Evolutionary conservation across 2,113 vertebrate genomes (phyloP), one percentile per base, ranked within the genome.

Genomic region (Chionomys nivalis): DNA sequence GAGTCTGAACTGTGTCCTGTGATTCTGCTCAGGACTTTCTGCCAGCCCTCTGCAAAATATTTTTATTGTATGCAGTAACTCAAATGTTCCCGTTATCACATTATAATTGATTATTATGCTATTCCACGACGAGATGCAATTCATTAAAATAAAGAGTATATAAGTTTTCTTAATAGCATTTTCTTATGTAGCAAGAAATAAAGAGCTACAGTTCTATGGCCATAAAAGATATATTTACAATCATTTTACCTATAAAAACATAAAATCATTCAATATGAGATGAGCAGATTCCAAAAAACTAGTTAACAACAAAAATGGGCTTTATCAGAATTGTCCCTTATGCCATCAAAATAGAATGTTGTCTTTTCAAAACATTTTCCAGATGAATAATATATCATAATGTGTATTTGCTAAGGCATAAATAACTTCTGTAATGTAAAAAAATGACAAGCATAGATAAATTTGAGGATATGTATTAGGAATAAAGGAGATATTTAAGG

Each of bases 231-330:
- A 95, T 70, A 95, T 96, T 85, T 97, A 95, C 28, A 96, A 96
- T 97, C 96, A 96, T 0, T 12, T 88, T 97, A 95, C 49, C 47
- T 91, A 65, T 63, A 94, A 68, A 72, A 96, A 97, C 92, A 97
- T 93, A 98, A 97, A 97, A 97, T 97, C 81, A 97, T 83, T 94
- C 49, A 65, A 21, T 94, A 93, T 81, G 87, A 98, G 98, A 98
- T 88, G 7, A 75, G 92, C 28, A 96, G n/a, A 96, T 94, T 96
- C 63, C 91, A 95, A 93, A 95, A 95, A 95, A 94, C 44, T 49
- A 93, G 55, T 82, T 94, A 36, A 87, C 95, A 77, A 94, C 97
- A 83, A 96, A 92, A 98, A 96, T 93, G 33, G 49, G 73, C 58
- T 97, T 97, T 94, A 97, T 95, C 94, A 95, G 97, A 97, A 96